A percentile compares a stretch with the other conserved stretches of the same genome.
phyloP scores from a whole-genome alignment of 1,140 invertebrate genomes.

The Sesamia nonagrioides region DNA sequence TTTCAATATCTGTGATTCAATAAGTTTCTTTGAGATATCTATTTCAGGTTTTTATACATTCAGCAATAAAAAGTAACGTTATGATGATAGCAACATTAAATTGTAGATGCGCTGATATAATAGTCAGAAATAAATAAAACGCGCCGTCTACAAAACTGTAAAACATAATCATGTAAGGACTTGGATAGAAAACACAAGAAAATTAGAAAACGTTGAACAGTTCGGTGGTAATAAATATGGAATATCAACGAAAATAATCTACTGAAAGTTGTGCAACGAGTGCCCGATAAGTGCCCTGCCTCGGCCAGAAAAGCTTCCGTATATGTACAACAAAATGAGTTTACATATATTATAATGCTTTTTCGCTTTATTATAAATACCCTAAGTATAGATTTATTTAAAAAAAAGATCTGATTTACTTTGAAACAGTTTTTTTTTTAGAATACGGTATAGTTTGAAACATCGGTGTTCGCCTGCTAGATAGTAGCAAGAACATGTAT shows the following conservation, averaged over 20 bases:
- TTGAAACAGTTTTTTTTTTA: too few species aligned
- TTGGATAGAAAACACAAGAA: constrained; percentile 42
- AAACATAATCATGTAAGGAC: too few species aligned
- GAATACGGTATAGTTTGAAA: background rate
- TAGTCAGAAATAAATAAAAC: background rate
- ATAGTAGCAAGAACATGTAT: background rate
- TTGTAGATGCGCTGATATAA: background rate
- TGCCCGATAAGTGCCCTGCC: constrained; percentile 66
- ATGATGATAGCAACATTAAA: constrained; percentile 22
- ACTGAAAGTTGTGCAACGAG: constrained; percentile 67
- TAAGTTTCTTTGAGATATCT: constrained; percentile 8
- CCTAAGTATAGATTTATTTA: background rate
- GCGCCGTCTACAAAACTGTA: too few species aligned
- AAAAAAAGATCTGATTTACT: background rate
- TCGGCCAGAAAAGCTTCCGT: background rate
- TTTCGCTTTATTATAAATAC: too few species aligned
- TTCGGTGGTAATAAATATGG: constrained; percentile 72
- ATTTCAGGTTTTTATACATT: constrained; percentile 4
- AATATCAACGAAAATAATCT: constrained; percentile 73
- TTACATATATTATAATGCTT: too few species aligned
- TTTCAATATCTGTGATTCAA: background rate
- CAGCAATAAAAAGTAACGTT: constrained; percentile 5
- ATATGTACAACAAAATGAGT: background rate
- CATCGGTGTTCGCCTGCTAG: background rate
- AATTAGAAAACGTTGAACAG: constrained; percentile 69